Percentiles rank a stretch among this genome's conserved stretches.
phyloP scores from a whole-genome alignment of 2,113 vertebrate genomes.

The Petromus typicus region DNA sequence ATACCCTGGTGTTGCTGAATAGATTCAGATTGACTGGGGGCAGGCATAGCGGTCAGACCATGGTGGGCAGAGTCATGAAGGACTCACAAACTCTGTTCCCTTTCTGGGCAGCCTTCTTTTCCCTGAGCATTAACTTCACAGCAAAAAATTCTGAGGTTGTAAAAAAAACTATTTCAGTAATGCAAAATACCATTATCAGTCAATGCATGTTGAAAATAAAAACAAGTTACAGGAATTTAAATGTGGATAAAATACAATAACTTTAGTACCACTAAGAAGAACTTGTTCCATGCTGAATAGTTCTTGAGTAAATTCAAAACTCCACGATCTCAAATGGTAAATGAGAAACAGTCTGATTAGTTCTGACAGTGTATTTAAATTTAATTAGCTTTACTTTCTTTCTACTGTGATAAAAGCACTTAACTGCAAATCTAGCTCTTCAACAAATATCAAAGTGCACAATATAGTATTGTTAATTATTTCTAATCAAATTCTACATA shows the following conservation, averaged over 20 bases:
- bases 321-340: not conserved
- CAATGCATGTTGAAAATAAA: slow-evolving; percentile 10
- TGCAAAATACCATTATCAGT: not conserved
- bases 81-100: not conserved
- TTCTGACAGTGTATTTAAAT: not conserved
- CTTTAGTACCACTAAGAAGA: slow-evolving; percentile 4
- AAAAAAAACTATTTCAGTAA: not conserved
- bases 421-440: not conserved
- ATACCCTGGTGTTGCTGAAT: not conserved
- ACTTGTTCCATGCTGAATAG: not conserved
- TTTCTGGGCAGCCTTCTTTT: not conserved
- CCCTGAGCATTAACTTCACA: not conserved
- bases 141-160: not conserved
- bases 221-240: not conserved
- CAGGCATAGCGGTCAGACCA: not conserved
- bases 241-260: not conserved
- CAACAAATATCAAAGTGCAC: not conserved
- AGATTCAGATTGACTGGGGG: not conserved
- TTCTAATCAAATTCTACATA: not conserved
- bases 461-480: not conserved
- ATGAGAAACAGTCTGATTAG: not conserved
- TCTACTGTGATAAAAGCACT: not conserved
- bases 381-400: slow-evolving; percentile 13
- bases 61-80: not conserved
- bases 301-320: slow-evolving; percentile 28